phyloP scores from a whole-genome alignment of 2,113 vertebrate species.

The Gymnobelideus leadbeateri region DNA sequence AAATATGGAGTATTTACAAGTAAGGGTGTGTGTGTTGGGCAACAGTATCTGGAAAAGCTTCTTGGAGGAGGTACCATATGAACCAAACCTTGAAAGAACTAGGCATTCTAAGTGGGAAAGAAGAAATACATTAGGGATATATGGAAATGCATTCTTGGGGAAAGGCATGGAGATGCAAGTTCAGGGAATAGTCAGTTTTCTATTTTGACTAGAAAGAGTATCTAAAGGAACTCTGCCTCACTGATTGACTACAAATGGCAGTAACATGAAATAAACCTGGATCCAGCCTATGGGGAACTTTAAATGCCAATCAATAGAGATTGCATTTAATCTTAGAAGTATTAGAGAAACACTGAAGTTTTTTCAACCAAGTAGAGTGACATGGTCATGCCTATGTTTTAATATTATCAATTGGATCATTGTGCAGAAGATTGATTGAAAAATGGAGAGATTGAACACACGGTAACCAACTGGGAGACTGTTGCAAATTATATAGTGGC shows the following conservation, averaged over 20 bases:
- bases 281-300: neutral
- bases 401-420: neutral
- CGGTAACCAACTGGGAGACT: neutral
- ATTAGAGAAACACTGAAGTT: neutral
- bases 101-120: neutral
- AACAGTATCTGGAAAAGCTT: neutral
- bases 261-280: neutral
- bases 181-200: neutral
- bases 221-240: neutral
- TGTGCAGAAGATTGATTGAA: neutral
- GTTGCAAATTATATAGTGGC: neutral
- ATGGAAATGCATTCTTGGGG: neutral
- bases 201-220: neutral
- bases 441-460: neutral
- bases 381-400: neutral
- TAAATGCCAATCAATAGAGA: neutral
- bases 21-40: neutral
- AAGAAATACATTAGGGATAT: neutral
- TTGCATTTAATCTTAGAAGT: neutral
- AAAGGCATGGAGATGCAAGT: neutral
- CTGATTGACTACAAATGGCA: neutral
- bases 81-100: neutral
- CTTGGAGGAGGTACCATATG: neutral
- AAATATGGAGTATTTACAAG: neutral
- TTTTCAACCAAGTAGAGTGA: neutral